These are phyloP conservation scores for Octopus sinensis DNA, from an alignment of 1,140 invertebrate species.

Conservation along the genomic window DNA sequence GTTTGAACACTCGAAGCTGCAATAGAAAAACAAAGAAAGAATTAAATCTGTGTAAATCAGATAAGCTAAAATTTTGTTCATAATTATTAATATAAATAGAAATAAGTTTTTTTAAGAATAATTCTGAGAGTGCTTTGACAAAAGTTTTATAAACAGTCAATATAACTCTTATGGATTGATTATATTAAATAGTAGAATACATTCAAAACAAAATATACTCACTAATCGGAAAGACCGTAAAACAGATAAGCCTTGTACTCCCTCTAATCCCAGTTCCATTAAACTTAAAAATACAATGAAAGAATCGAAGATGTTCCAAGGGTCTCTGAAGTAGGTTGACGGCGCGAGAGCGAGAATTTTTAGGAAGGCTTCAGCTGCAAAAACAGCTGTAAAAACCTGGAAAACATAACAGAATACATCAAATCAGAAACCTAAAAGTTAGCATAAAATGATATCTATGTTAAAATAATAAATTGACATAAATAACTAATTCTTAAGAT, in stretches of 20 bases:
- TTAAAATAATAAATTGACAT: not conserved
- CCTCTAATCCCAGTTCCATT: slow-evolving; percentile 86
- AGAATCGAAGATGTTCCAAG: slow-evolving; percentile 99
- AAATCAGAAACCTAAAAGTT: too few species aligned
- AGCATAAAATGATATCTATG: not conserved
- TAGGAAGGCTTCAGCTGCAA: slow-evolving; percentile 91
- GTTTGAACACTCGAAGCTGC: slow-evolving; percentile 91
- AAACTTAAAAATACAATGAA: slow-evolving; percentile 94
- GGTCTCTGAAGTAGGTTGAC: slow-evolving; percentile 96
- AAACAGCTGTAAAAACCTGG: slow-evolving; percentile 96
- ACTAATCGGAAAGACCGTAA: slow-evolving; percentile 97
- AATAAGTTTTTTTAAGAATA: too few species aligned
- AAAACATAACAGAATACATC: slow-evolving; percentile 37
- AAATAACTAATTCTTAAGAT: not conserved
- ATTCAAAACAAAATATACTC: slow-evolving; percentile 56
- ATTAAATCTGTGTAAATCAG: too few species aligned
- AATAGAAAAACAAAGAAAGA: slow-evolving; percentile 22
- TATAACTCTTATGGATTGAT: too few species aligned
- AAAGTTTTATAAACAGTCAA: too few species aligned
- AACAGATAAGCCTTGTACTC: slow-evolving; percentile 91
- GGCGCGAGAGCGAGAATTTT: slow-evolving; percentile 96
- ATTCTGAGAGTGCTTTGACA: too few species aligned
- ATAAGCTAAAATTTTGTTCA: too few species aligned
- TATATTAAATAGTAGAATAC: not conserved
- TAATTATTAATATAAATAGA: too few species aligned